Conservation (phyloP, 2,888 invertebrate species). For the Dolichopus griseipennis region DNA sequence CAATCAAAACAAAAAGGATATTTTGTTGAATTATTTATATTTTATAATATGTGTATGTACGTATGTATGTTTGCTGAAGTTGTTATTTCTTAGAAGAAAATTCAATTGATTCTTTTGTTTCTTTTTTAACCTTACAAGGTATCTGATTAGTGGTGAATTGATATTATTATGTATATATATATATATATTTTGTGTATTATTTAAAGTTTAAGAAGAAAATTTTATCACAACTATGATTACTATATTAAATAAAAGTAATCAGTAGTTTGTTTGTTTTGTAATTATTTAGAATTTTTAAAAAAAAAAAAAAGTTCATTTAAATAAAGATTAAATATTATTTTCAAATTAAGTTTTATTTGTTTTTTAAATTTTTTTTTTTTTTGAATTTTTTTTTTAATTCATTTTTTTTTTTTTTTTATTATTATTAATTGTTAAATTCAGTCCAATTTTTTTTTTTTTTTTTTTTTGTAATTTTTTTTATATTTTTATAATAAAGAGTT, state of each 20-base stretch:
- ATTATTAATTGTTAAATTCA: not conserved
- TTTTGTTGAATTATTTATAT: no score
- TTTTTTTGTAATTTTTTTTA: not conserved
- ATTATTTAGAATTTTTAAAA: not conserved
- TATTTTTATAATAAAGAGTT: not conserved
- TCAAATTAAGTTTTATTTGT: not conserved
- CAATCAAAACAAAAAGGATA: no score
- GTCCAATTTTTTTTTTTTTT: not conserved
- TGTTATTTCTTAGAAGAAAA: no score
- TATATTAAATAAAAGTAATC: not conserved
- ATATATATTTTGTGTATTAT: no score
- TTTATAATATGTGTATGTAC: no score
- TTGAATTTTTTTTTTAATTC: not conserved
- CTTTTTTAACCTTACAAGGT: no score
- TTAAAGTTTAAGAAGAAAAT: not conserved
- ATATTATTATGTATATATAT: no score
- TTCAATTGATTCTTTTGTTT: no score
- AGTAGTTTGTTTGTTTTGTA: not conserved
- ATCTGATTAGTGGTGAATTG: no score
- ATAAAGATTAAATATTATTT: not conserved
- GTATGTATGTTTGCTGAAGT: no score
- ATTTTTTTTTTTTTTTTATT: not conserved
- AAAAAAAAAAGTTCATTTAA: not conserved
- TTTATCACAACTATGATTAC: constrained; percentile 2
- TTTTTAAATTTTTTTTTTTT: not conserved